phyloP scores from a whole-genome alignment of 1,140 invertebrate genomes.

The Carposina sasakii region DNA sequence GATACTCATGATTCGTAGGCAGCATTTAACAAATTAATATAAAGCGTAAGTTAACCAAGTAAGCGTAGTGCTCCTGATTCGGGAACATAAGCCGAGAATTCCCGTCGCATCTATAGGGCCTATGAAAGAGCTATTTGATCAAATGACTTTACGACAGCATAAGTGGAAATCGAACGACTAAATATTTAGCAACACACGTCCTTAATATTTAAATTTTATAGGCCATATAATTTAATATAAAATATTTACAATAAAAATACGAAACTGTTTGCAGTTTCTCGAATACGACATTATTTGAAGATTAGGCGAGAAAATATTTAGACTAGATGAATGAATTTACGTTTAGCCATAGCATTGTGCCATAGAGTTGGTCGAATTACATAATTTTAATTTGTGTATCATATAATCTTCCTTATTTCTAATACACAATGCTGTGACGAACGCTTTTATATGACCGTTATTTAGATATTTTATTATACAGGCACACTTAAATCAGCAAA shows the following conservation, averaged over 20 bases:
- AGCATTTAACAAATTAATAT: too few species aligned
- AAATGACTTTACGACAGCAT: constrained; percentile 31
- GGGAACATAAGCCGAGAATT: too few species aligned
- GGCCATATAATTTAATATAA: constrained; percentile 59
- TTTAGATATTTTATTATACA: constrained; percentile 32
- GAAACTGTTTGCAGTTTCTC: constrained; percentile 53
- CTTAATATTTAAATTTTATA: constrained; percentile 52
- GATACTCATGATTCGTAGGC: too few species aligned
- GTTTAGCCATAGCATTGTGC: constrained; percentile 2
- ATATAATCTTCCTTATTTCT: too few species aligned
- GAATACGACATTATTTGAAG: constrained; percentile 55
- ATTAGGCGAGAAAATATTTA: constrained; percentile 64
- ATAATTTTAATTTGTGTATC: neutral
- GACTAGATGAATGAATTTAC: constrained; percentile 41
- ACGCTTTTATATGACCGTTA: constrained; percentile 23
- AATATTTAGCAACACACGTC: constrained; percentile 58
- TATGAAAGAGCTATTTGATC: too few species aligned
- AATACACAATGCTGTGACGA: too few species aligned
- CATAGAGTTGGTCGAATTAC: neutral
- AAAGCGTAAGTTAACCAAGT: too few species aligned
- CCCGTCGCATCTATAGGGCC: too few species aligned
- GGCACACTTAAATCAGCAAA: constrained; percentile 62
- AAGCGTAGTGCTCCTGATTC: too few species aligned
- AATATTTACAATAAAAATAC: constrained; percentile 67
- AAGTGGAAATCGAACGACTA: constrained; percentile 49